Percentiles rank a stretch among this genome's conserved stretches.
Conservation (phyloP, 2,113 vertebrate species). For the Gasterosteus nipponicus region DNA sequence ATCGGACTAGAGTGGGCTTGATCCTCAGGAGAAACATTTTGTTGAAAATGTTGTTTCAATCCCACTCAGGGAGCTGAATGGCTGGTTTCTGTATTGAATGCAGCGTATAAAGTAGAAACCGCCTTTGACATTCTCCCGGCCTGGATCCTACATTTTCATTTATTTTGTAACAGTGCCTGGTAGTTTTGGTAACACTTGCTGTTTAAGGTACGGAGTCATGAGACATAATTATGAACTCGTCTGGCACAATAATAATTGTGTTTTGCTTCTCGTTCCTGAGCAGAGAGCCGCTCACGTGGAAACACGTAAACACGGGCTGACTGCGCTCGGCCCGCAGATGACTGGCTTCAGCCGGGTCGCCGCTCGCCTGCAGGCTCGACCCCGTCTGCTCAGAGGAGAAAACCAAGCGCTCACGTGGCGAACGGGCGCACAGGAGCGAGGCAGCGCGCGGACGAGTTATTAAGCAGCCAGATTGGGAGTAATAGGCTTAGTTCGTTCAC, state of each 20-base stretch:
- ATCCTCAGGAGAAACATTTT: neutral
- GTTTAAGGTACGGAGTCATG: neutral
- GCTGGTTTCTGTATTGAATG: neutral
- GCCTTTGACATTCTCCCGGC: neutral
- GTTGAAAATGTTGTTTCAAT: too few species aligned
- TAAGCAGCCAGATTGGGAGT: constrained; percentile 46
- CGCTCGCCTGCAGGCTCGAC: constrained; percentile 44
- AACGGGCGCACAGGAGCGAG: constrained; percentile 38
- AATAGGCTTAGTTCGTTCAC: constrained; percentile 68
- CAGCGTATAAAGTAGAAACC: neutral
- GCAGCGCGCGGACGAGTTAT: constrained; percentile 47
- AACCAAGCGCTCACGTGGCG: constrained; percentile 56
- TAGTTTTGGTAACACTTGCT: constrained; percentile 1
- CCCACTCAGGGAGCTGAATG: neutral
- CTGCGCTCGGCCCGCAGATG: constrained; percentile 53
- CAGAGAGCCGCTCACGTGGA: constrained; percentile 39
- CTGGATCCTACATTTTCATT: neutral
- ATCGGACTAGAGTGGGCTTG: neutral
- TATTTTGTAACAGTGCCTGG: constrained; percentile 5
- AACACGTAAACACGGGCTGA: constrained; percentile 51
- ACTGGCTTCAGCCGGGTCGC: constrained; percentile 56
- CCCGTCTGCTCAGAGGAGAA: constrained; percentile 45
- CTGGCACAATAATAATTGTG: constrained; percentile 1
- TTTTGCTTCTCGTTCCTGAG: constrained; percentile 13
- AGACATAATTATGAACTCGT: constrained; percentile 1